Conservation (phyloP, 1,140 invertebrate species). For the Paraescarpia echinospica region DNA sequence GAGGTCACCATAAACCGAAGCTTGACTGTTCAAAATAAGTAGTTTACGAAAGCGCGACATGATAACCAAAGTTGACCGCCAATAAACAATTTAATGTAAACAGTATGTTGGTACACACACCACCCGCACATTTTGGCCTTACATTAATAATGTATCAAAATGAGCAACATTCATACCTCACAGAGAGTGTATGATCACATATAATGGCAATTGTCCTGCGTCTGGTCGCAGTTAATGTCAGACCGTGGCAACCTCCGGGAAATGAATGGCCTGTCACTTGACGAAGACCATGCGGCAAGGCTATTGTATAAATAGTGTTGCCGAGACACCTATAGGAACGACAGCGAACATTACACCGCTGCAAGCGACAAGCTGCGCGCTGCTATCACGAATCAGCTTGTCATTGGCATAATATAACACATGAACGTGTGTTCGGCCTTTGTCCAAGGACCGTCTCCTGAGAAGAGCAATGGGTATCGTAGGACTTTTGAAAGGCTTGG, state of each 20-base stretch:
- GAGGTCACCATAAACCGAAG: too few relatives aligned
- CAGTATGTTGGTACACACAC: not conserved
- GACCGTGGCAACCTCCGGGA: not conserved
- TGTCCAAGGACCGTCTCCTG: not conserved
- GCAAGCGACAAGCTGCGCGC: not conserved
- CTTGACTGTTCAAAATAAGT: not conserved
- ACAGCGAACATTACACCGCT: not conserved
- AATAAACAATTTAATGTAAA: not conserved
- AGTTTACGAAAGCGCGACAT: not conserved
- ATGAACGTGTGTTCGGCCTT: not conserved
- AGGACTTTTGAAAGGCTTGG: not conserved
- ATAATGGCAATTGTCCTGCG: not conserved
- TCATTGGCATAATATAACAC: not conserved
- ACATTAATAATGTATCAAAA: not conserved
- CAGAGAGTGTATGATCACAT: not conserved
- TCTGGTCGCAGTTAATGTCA: not conserved
- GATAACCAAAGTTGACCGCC: not conserved
- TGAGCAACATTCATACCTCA: not conserved
- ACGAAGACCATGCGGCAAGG: not conserved
- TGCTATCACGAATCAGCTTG: not conserved
- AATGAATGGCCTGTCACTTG: not conserved
- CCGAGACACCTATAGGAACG: not conserved
- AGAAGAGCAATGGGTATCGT: not conserved
- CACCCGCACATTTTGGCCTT: too few relatives aligned
- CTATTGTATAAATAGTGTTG: not conserved